Conservation (phyloP, 2,113 vertebrate species). For the Piprites chloris region DNA sequence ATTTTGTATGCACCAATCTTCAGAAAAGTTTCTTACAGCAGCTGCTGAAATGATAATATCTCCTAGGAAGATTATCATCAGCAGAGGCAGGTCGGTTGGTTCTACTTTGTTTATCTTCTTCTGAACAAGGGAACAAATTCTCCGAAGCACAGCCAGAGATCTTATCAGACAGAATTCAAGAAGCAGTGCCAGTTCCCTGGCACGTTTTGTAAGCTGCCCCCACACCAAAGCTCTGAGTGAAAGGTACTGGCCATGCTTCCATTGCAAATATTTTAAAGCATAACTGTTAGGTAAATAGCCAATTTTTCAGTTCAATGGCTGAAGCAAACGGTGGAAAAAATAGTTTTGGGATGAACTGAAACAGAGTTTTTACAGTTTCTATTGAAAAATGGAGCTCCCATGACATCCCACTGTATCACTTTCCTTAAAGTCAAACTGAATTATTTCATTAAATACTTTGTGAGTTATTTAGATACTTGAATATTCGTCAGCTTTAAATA, state of each 20-base stretch:
- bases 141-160: neutral
- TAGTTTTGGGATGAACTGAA: neutral
- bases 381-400: neutral
- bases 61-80: neutral
- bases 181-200: neutral
- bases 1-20: neutral
- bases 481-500: neutral
- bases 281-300: slow-evolving; percentile 11
- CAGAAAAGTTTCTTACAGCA: neutral
- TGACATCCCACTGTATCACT: neutral
- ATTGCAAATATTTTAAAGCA: neutral
- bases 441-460: neutral
- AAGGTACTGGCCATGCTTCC: neutral
- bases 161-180: neutral
- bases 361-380: neutral
- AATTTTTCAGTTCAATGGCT: slow-evolving; percentile 38
- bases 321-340: slow-evolving; percentile 26
- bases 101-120: slow-evolving; percentile 2
- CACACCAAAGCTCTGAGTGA: neutral
- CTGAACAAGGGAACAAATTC: slow-evolving; percentile 26
- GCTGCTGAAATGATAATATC: neutral
- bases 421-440: neutral
- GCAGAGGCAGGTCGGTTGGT: neutral
- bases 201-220: neutral
- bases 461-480: neutral